Percentiles rank a stretch among this genome's conserved stretches.
Evolutionary conservation across 2,888 invertebrate species (phyloP).

Genomic region (Deroplatys truncata): DNA sequence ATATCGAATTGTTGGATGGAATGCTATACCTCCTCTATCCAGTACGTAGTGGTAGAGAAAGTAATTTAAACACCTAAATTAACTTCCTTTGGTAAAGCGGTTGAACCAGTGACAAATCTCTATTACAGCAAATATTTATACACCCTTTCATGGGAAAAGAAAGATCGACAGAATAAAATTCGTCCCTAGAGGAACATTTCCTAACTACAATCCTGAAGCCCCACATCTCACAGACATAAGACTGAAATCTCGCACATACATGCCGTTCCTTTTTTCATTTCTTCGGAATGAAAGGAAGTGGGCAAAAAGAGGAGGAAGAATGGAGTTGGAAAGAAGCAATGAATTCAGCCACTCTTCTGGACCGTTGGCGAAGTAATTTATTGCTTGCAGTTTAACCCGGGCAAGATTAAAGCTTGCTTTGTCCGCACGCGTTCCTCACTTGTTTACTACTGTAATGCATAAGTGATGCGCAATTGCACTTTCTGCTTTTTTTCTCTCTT

Average conservation of each 20-base stretch:
- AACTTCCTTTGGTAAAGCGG: no score
- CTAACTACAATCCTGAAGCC: not conserved
- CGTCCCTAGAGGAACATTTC: not conserved
- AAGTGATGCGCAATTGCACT: not conserved
- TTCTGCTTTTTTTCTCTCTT: not conserved
- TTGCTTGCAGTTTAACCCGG: not conserved
- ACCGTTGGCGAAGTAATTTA: not conserved
- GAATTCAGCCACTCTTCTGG: not conserved
- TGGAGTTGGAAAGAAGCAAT: not conserved
- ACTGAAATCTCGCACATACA: not conserved
- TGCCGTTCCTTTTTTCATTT: not conserved
- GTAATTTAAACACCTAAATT: no score
- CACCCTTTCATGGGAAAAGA: not conserved
- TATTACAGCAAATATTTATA: not conserved
- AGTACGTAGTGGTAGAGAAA: no score
- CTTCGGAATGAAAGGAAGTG: not conserved
- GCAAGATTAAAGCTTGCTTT: not conserved
- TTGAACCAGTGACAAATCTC: no score
- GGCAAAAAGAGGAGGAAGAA: not conserved
- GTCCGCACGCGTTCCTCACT: not conserved
- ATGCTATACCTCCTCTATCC: no score
- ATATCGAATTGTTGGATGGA: no score
- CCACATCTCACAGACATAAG: not conserved
- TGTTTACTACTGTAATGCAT: not conserved
- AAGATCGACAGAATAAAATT: not conserved